Evolutionary conservation across 2,888 invertebrate species (phyloP).

Genomic region (Alloplasta piceator): DNA sequence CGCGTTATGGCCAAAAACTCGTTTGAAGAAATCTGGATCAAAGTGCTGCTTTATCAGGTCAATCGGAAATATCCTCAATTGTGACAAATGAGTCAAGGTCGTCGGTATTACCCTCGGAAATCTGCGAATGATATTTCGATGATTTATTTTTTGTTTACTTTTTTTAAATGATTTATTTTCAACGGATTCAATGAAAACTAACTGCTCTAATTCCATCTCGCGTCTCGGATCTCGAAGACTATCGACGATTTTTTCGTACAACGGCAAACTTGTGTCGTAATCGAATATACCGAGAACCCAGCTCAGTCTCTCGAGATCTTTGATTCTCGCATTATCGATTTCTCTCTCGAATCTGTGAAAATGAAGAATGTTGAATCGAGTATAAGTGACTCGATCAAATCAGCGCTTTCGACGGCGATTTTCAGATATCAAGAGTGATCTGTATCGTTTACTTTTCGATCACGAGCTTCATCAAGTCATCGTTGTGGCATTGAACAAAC

Average conservation of each 20-base stretch:
- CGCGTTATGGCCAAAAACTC: conserved; percentile 85
- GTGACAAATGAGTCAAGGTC: conserved; percentile 65
- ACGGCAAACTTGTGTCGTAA: conserved; percentile 83
- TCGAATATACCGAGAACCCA: conserved; percentile 87
- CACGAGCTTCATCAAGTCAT: conserved; percentile 83
- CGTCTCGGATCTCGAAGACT: conserved; percentile 85
- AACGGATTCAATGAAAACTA: conserved; percentile 16
- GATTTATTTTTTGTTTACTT: conserved; percentile 13
- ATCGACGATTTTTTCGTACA: conserved; percentile 82
- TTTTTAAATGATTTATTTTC: conserved; percentile 4
- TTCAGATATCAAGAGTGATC: background rate
- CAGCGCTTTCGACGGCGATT: background rate
- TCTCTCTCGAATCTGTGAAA: conserved; percentile 82
- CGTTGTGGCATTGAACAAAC: conserved; percentile 84
- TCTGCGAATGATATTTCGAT: conserved; percentile 57
- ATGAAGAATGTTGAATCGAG: conserved; percentile 6
- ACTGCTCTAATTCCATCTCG: conserved; percentile 84
- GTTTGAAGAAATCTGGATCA: conserved; percentile 85
- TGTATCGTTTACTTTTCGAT: conserved; percentile 80
- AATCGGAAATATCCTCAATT: conserved; percentile 67
- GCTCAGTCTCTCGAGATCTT: conserved; percentile 90
- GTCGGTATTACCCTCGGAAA: conserved; percentile 63
- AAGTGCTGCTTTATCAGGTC: conserved; percentile 85
- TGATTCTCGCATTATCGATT: conserved; percentile 85
- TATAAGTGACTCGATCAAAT: background rate